These are phyloP conservation scores for Cranoglanis bouderius DNA, from an alignment of 2,113 vertebrate genomes.

Conservation along the genomic window DNA sequence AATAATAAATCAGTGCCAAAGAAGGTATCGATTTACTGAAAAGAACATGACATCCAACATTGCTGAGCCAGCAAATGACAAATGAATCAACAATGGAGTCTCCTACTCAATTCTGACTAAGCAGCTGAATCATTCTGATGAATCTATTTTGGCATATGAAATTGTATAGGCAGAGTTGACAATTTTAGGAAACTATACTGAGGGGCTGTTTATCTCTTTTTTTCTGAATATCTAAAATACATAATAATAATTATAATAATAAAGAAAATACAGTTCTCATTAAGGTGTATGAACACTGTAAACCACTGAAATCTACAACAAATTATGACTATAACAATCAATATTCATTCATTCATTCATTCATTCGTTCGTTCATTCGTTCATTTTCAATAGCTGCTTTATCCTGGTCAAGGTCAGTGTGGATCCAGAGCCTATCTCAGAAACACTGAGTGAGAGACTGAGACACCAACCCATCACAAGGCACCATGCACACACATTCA, in stretches of 20 bases:
- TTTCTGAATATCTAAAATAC: background rate
- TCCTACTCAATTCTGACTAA: slow-evolving; percentile 27
- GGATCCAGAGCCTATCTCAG: background rate
- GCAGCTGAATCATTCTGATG: slow-evolving; percentile 25
- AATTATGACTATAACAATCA: background rate
- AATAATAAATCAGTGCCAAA: slow-evolving; percentile 52
- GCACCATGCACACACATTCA: background rate
- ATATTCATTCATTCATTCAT: background rate
- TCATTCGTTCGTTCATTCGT: background rate
- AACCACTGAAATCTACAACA: background rate
- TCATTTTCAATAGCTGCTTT: background rate
- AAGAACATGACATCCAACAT: slow-evolving; percentile 40
- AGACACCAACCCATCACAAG: background rate
- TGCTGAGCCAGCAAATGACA: slow-evolving; percentile 20
- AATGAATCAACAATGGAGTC: slow-evolving; percentile 27
- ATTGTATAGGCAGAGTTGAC: background rate
- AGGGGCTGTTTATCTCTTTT: background rate
- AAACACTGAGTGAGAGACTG: background rate
- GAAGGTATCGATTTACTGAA: slow-evolving; percentile 45
- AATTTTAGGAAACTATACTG: background rate
- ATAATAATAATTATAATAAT: background rate
- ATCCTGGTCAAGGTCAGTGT: background rate
- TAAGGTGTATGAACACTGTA: background rate
- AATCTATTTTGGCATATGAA: slow-evolving; percentile 11
- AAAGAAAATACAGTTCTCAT: too few species aligned